Evolutionary conservation across 2,113 vertebrate genomes (phyloP).

Genomic region (Paramormyrops kingsleyae): DNA sequence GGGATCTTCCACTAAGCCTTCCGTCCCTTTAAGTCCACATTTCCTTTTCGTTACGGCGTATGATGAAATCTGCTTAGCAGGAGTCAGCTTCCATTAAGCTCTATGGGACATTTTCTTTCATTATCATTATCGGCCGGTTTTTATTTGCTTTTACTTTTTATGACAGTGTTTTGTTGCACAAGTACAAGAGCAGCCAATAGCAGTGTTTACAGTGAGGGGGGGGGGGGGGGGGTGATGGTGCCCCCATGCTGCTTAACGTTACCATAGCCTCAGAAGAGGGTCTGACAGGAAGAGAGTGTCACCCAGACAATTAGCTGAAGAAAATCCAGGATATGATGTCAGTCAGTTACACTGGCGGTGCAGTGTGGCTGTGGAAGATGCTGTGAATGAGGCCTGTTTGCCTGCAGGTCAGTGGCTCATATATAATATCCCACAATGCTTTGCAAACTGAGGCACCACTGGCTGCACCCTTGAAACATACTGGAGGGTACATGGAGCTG

Average conservation of each 20-base stretch:
- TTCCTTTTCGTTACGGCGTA: background rate
- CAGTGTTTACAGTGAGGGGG: background rate
- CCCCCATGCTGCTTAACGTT: background rate
- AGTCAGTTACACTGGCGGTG: background rate
- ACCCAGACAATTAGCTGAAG: background rate
- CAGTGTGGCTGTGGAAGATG: background rate
- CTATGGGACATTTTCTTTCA: background rate
- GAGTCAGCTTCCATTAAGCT: background rate
- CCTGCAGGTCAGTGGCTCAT: background rate
- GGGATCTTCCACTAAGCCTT: background rate
- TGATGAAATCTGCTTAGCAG: slow-evolving; percentile 4
- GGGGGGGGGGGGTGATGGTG: no score
- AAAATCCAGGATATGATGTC: background rate
- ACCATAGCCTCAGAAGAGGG: background rate
- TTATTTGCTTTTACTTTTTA: slow-evolving; percentile 8
- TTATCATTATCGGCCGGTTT: slow-evolving; percentile 3
- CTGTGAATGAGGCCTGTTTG: background rate
- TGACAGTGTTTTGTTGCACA: slow-evolving; percentile 11
- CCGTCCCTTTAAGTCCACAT: background rate
- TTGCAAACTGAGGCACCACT: background rate
- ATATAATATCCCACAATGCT: background rate
- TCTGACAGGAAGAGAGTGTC: background rate
- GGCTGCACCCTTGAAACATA: background rate
- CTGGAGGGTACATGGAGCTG: background rate
- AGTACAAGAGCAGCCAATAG: background rate